Conservation (phyloP, 2,888 invertebrate species). For the Rhamphomyia laevipes region DNA sequence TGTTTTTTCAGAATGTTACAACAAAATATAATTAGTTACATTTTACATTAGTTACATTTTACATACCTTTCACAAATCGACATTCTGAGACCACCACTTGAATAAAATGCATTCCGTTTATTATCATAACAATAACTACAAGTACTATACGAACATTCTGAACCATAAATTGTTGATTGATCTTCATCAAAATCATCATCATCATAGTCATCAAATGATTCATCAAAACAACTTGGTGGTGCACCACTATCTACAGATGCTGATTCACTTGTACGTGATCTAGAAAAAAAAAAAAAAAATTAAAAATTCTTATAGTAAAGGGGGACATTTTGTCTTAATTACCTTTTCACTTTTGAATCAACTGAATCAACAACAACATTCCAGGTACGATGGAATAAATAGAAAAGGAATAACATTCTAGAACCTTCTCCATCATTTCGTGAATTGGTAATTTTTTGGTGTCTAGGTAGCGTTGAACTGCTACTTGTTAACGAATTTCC, state of each 20-base stretch:
- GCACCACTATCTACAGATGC: constrained; percentile 19
- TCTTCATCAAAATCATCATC: constrained; percentile 14
- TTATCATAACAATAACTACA: constrained; percentile 49
- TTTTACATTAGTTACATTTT: too few relatives aligned
- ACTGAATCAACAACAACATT: constrained; percentile 51
- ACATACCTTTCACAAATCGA: constrained; percentile 31
- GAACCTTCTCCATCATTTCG: constrained; percentile 41
- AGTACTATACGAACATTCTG: constrained; percentile 47
- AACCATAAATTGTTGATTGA: constrained; percentile 41
- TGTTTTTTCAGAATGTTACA: too few relatives aligned
- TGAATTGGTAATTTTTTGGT: background rate
- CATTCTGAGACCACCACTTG: constrained; percentile 24
- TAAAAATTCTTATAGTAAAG: background rate
- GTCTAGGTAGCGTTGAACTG: background rate
- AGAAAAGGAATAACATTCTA: constrained; percentile 49
- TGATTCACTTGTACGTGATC: constrained; percentile 22
- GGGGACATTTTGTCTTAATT: constrained; percentile 1
- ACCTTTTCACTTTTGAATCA: constrained; percentile 43
- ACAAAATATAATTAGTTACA: too few relatives aligned
- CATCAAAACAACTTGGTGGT: constrained; percentile 18
- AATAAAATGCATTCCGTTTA: constrained; percentile 36
- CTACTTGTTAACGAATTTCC: background rate
- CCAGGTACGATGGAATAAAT: constrained; percentile 59
- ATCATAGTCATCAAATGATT: constrained; percentile 19
- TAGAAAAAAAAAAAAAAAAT: constrained; percentile 11